phyloP scores from a whole-genome alignment of 2,113 vertebrate genomes.

The Fregetta grallaria region DNA sequence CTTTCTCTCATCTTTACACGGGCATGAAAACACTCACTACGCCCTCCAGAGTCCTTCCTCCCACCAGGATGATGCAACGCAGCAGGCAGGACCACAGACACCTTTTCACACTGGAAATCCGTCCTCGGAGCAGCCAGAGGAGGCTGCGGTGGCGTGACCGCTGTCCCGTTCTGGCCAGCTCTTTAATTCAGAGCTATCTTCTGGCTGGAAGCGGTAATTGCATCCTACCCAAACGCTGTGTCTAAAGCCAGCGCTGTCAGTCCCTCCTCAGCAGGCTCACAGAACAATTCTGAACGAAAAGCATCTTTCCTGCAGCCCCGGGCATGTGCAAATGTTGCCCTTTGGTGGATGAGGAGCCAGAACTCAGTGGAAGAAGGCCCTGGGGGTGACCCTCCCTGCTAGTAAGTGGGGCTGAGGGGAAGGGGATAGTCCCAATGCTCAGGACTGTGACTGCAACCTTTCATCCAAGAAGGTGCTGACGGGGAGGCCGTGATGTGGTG shows the following conservation, averaged over 20 bases:
- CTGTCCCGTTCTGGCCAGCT: accelerated
- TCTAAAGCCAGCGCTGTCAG: neutral
- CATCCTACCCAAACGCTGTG: neutral
- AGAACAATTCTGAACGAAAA: neutral
- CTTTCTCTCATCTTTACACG: neutral
- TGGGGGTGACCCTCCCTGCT: neutral
- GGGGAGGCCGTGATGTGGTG: accelerated
- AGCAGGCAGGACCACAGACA: neutral
- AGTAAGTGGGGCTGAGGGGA: neutral
- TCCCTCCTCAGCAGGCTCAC: neutral
- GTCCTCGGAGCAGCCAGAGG: accelerated
- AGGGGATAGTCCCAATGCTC: no score
- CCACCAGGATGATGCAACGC: neutral
- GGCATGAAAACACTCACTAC: neutral
- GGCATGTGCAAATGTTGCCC: neutral
- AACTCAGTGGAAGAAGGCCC: neutral
- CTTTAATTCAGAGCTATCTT: neutral
- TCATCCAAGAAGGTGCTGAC: neutral
- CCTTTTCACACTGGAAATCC: neutral
- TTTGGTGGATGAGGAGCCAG: neutral
- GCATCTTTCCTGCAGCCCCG: accelerated
- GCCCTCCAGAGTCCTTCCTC: neutral
- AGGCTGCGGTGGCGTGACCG: neutral
- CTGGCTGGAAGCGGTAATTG: neutral
- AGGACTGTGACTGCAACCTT: neutral